Base-by-base conservation (phyloP, 1,140 invertebrate species). In the Zeugodacus cucurbitae region DNA sequence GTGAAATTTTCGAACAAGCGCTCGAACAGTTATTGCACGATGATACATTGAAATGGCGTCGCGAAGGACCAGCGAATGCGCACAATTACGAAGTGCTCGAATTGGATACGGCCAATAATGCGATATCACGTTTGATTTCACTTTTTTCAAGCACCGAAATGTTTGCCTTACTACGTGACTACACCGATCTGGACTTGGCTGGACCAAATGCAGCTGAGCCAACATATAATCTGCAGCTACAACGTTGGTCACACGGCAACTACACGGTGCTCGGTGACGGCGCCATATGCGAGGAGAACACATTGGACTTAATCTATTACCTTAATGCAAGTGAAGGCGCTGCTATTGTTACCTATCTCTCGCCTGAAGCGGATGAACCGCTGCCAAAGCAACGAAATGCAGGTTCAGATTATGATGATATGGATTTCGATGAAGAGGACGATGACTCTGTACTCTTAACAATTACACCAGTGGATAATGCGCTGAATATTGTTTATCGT, bases 401-500 rank as follows among this genome's bases (percentile, higher is more conserved):
- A 14, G 90, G 90, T 17, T 87, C 67, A 10, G 62, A 87, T 70
- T 29, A 62, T 85, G 70, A 82, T 87, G 88, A 89, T 44, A 87
- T 89, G 3, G 88, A 70, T 20, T 86, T 85, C 3, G 59, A 91
- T 11, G n/a, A 88, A 48, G 89, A 89, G 20, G 89, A 92, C 26
- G 91, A 93, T 57, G 89, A 88, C 29, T 89, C 90, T 20, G 91
- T 90, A 48, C 86, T 93, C 29, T 87, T 96, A 26, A 95, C 94
- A 3, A 92, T 96, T 89, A 94, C 93, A 89, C 94, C 95, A 3
- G 92, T 94, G 57, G 94, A 95, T 91, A 97, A 97, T 94, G 94
- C 95, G 86, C 92, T 97, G 10, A 96, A 94, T 91, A 93, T 97
- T n/a, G 95, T 96, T 37, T 96, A 96, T 91, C 95, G 95, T 88